Conservation (phyloP, 1,140 invertebrate species). For the Cyclina sinensis region DNA sequence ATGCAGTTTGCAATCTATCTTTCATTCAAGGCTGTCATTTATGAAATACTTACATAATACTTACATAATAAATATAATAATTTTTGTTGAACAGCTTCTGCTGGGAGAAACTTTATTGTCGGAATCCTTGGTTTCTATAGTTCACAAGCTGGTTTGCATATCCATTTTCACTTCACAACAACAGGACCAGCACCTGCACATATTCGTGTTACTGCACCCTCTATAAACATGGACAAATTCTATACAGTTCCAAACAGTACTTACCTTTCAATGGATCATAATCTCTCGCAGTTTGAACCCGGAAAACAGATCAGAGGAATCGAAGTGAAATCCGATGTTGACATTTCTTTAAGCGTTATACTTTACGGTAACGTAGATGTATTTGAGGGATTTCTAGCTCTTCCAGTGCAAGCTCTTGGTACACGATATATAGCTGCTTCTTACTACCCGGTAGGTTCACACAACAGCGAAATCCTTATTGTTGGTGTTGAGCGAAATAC, state of each 20-base stretch:
- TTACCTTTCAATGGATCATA: neutral
- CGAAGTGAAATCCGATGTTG: neutral
- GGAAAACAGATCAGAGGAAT: neutral
- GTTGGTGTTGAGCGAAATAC: neutral
- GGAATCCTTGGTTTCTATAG: neutral
- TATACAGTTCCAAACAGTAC: neutral
- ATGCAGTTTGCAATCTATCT: too few relatives aligned
- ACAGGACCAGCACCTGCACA: neutral
- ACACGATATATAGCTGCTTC: neutral
- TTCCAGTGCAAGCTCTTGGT: neutral
- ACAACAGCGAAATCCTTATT: neutral
- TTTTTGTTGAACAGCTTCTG: neutral
- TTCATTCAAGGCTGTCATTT: too few relatives aligned
- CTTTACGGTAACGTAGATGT: neutral
- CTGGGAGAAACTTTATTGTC: neutral
- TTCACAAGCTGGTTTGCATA: neutral
- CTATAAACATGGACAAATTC: neutral
- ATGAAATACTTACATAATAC: too few relatives aligned
- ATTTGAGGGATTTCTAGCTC: neutral
- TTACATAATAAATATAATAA: too few relatives aligned
- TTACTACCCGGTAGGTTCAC: neutral
- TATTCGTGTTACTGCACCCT: neutral
- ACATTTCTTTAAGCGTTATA: neutral
- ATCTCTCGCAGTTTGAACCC: neutral
- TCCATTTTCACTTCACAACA: neutral